phyloP scores from a whole-genome alignment of 2,888 invertebrate species.

The Aplocera efformata region DNA sequence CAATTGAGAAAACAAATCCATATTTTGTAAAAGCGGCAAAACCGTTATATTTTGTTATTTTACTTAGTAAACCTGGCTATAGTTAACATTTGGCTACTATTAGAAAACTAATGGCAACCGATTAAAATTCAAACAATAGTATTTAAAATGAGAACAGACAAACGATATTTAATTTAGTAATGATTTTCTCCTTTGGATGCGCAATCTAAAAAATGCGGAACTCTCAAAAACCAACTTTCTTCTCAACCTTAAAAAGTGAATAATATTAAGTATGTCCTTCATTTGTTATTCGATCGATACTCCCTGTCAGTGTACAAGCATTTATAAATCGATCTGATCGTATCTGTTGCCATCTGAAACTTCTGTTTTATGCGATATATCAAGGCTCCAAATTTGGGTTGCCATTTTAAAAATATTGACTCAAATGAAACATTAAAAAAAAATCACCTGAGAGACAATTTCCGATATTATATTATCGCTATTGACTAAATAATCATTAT shows the following conservation, averaged over 20 bases:
- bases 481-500: no score
- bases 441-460: no score
- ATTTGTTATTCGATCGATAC: constrained; percentile 58
- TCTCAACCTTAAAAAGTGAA: neutral
- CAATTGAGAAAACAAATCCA: no score
- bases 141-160: no score
- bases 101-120: no score
- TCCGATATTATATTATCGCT: no score
- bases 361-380: constrained; percentile 62
- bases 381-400: constrained; percentile 66
- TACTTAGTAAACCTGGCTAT: no score
- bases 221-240: constrained; percentile 33
- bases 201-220: neutral
- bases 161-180: no score
- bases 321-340: constrained; percentile 56
- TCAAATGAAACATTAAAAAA: constrained; percentile 8
- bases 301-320: constrained; percentile 39
- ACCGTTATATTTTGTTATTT: no score
- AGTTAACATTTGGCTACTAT: no score
- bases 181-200: neutral
- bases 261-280: constrained; percentile 33
- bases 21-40: no score
- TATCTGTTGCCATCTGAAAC: constrained; percentile 41
- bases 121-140: no score
- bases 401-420: constrained; percentile 67